phyloP scores from a whole-genome alignment of 2,888 invertebrate genomes.

The Entomobrya proxima region DNA sequence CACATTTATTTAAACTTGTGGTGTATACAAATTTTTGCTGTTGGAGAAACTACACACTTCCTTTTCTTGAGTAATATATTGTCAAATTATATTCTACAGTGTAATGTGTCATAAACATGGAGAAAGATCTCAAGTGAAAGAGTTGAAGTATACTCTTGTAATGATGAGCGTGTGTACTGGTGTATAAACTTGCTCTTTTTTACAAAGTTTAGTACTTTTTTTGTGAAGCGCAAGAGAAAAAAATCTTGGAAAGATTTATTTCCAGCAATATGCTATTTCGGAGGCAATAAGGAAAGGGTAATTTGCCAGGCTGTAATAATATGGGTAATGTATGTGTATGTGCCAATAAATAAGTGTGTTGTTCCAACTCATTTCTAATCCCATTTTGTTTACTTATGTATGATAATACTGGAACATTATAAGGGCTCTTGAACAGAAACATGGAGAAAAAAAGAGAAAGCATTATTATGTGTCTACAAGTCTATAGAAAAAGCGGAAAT shows the following conservation, averaged over 20 bases:
- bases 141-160: too few relatives aligned
- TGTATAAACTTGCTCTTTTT: too few relatives aligned
- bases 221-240: neutral
- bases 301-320: slow-evolving; percentile 42
- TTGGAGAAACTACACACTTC: too few relatives aligned
- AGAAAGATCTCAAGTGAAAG: too few relatives aligned
- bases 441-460: neutral
- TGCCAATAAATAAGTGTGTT: slow-evolving; percentile 51
- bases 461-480: neutral
- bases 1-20: too few relatives aligned
- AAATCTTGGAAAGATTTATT: slow-evolving; percentile 47
- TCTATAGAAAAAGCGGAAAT: neutral
- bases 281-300: slow-evolving; percentile 49
- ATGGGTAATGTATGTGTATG: too few relatives aligned
- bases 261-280: slow-evolving; percentile 20
- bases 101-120: too few relatives aligned
- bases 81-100: too few relatives aligned
- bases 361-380: slow-evolving; percentile 43
- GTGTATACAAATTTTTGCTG: too few relatives aligned
- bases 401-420: too few relatives aligned
- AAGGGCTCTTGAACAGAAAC: neutral
- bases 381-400: slow-evolving; percentile 26
- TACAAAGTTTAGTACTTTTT: neutral
- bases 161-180: too few relatives aligned
- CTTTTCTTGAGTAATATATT: too few relatives aligned